A percentile compares a stretch with the other conserved stretches of the same genome.
Conservation (phyloP, 2,113 vertebrate species). For the Balaeniceps rex region DNA sequence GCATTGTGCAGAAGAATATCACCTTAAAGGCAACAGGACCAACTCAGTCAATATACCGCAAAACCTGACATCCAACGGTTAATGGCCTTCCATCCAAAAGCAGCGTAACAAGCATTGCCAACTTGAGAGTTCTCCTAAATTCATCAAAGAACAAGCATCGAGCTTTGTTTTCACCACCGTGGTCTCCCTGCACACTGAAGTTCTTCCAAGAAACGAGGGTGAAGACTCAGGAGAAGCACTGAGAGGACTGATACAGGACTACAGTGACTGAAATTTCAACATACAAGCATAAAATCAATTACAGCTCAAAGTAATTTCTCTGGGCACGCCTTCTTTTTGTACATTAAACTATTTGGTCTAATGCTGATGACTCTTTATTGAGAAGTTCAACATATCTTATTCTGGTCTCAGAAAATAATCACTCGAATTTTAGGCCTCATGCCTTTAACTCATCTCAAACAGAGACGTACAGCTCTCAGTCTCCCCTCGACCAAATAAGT, state of each 20-base stretch:
- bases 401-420: neutral
- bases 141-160: neutral
- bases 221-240: neutral
- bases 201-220: neutral
- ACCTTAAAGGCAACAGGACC: neutral
- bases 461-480: neutral
- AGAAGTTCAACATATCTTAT: neutral
- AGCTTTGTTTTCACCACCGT: neutral
- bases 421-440: neutral
- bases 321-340: neutral
- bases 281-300: neutral
- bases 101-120: neutral
- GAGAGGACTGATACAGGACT: neutral
- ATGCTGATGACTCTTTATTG: neutral
- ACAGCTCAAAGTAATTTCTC: neutral
- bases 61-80: neutral
- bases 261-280: neutral
- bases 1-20: neutral
- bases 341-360: neutral
- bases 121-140: neutral
- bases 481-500: fast-evolving
- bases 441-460: neutral
- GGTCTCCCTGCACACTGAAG: neutral
- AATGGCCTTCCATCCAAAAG: neutral
- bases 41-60: neutral